Evolutionary conservation across 1,140 invertebrate genomes (phyloP), one percentile per base, ranked within the genome.

Genomic region (Oryctes rhinoceros): DNA sequence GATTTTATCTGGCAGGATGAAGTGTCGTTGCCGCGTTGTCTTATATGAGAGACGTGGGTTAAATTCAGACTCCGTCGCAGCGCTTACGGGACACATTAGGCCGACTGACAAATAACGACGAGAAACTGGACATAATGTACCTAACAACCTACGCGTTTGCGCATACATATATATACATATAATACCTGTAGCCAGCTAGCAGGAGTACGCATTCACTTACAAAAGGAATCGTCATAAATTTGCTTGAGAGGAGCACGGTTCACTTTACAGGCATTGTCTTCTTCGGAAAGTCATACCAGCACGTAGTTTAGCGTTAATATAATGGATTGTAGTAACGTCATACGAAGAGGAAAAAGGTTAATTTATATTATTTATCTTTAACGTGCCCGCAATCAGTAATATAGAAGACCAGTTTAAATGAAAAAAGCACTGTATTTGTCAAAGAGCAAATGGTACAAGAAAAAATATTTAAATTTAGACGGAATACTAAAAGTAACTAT

Each of bases 31-130:
- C 49, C 49, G 24, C 24, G 49, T 53, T 53, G 49, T 53, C 49
- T 53, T 53, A 53, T 15, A 30, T 30, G 24, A 30, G 49, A 13
- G 49, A 53, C 49, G 49, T 53, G 49, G 49, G 49, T 53, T 53
- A 53, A 53, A 53, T 53, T 53, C 49, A 53, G 49, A 15, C 49
- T 53, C 49, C 49, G 11, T 53, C 49, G n/a, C 1, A 53, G 49
- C 49, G 49, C 49, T 53, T 53, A 53, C 11, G 49, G 49, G 49
- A 53, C 49, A 53, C 49, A 53, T 53, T 53, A 53, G n/a, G 49
- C 49, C 49, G 49, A 53, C 49, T 53, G 49, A 53, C 49, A 53
- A 53, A 53, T 53, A 53, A 53, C 49, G 49, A 53, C 49, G 49
- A 53, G 49, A 53, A 44, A 53, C 49, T 53, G 49, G 49, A 53